Conservation (phyloP, 1,140 invertebrate species). For the Agraylea sexmaculata region DNA sequence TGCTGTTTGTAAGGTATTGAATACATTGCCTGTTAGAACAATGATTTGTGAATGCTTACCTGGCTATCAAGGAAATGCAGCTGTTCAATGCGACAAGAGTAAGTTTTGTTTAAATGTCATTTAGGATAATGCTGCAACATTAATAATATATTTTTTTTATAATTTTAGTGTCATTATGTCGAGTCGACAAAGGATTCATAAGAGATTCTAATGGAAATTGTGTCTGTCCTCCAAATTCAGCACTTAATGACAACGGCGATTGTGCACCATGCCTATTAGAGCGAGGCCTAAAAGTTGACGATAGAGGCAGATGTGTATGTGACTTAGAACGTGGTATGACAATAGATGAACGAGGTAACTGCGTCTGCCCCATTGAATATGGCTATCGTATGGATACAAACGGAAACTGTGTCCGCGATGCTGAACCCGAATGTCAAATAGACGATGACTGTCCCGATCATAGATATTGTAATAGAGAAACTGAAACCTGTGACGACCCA, state of each 20-base stretch:
- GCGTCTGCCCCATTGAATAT: constrained; percentile 59
- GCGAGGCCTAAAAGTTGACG: constrained; percentile 61
- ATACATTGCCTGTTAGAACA: constrained; percentile 71
- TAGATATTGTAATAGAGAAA: constrained; percentile 55
- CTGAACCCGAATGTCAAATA: constrained; percentile 50
- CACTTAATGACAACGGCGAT: constrained; percentile 60
- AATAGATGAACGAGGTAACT: constrained; percentile 62
- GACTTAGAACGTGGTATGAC: constrained; percentile 62
- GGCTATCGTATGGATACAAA: constrained; percentile 53
- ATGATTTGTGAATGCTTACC: constrained; percentile 83
- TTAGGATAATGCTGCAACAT: neutral
- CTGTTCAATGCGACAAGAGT: constrained; percentile 61
- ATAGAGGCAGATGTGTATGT: constrained; percentile 67
- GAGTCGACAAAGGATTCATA: constrained; percentile 59
- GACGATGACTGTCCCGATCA: constrained; percentile 70
- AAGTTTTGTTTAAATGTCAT: constrained; percentile 25
- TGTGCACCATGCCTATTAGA: constrained; percentile 60
- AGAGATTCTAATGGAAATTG: constrained; percentile 57
- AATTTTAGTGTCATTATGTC: constrained; percentile 47
- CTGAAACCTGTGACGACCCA: constrained; percentile 62
- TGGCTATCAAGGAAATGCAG: constrained; percentile 71
- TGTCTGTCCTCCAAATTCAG: constrained; percentile 61
- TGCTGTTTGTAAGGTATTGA: constrained; percentile 65
- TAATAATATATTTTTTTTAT: constrained; percentile 9
- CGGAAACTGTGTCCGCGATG: constrained; percentile 50